Evolutionary conservation across 1,140 invertebrate genomes (phyloP).

Genomic region (Heliconius hewitsoni): DNA sequence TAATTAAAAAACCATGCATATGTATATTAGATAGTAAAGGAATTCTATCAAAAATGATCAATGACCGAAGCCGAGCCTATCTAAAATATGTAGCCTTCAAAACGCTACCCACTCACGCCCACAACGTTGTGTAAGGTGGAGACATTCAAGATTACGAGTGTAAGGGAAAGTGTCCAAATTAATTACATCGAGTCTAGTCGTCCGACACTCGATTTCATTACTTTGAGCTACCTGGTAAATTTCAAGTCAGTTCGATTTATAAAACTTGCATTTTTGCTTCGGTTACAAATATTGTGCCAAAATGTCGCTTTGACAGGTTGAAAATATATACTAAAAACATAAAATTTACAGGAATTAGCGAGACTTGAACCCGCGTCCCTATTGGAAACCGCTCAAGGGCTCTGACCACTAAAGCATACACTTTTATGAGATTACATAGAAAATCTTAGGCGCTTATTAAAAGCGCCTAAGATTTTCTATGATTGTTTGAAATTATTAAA

Average conservation of each 20-base stretch:
- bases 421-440: too few species aligned
- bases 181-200: conserved; percentile 34
- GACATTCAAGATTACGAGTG: conserved; percentile 40
- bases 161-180: conserved; percentile 46
- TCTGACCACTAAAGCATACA: too few species aligned
- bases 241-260: not conserved
- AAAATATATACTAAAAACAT: too few species aligned
- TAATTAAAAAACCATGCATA: conserved; percentile 1
- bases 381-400: too few species aligned
- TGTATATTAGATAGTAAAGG: conserved; percentile 2
- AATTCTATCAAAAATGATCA: conserved; percentile 32
- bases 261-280: not conserved
- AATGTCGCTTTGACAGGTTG: not conserved
- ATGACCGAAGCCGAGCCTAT: conserved; percentile 16
- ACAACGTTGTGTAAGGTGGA: conserved; percentile 41
- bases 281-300: not conserved
- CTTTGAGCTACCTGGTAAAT: conserved; percentile 11
- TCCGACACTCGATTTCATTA: conserved; percentile 28
- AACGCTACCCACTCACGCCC: conserved; percentile 42
- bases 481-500: too few species aligned
- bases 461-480: too few species aligned
- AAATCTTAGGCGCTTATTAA: too few species aligned
- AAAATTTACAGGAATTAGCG: too few species aligned
- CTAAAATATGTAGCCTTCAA: conserved; percentile 26
- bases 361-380: too few species aligned